Evolutionary conservation across 2,888 invertebrate genomes (phyloP), one percentile per base, ranked within the genome.

Genomic region (Phalangium opilio): DNA sequence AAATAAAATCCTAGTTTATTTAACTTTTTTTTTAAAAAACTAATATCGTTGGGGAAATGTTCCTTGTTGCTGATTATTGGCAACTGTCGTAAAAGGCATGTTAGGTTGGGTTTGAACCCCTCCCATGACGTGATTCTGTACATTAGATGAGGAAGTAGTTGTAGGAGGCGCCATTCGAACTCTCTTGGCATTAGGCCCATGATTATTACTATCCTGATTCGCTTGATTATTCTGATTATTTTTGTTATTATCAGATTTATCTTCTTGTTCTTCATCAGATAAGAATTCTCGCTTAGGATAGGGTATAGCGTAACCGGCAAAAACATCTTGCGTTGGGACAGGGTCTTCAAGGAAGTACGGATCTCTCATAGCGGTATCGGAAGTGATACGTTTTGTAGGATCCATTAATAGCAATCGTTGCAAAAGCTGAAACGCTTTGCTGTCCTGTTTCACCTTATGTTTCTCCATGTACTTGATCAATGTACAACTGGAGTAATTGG

Each of bases 201-300:
- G 55, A 41, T 57, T 55, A 40, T 57, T 53, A 39, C 55, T 55
- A 40, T 52, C 55, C 44, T 57, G 56, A 50, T 57, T 58, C 3
- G 48, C 53, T 20, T 58, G 56, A 45, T 57, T 57, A 43, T 57
- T 57, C 14, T 45, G 49, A 48, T 49, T 45, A 49, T 50, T 53
- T 46, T 80, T 85, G 47, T 57, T 56, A n/a, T n/a, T n/a, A 57
- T 86, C 86, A 46, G 83, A 77, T 68, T 87, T 87, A 61, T 93
- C 91, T 51, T 95, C 93, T 63, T 89, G 87, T 62, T 95, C 95
- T 59, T 95, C 93, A 61, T 95, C 95, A 2, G 90, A 89, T 54
- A 96, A 74, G 68, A 95, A 96, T 69, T 96, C 95, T 56, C 95
- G 74, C 70, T 95, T 95, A 10, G 96, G 96, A 70, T 98, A 98